These are phyloP conservation scores for Fissipunctia ypsillon DNA, from an alignment of 2,888 invertebrate species.

Conservation along the genomic window DNA sequence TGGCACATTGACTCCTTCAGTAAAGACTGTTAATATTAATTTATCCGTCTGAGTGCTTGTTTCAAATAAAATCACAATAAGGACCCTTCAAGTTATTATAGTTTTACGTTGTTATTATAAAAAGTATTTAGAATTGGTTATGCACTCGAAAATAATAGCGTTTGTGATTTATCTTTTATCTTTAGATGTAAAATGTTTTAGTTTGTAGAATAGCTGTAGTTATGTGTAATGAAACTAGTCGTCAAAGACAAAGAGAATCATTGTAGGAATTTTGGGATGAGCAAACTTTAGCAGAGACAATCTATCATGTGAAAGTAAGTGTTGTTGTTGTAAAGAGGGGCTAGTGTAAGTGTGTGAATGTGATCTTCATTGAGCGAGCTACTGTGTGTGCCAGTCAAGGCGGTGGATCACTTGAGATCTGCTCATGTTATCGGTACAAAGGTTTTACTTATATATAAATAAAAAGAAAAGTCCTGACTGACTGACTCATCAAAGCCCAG, in stretches of 20 bases:
- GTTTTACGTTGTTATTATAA: constrained; percentile 17
- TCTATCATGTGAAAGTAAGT: no score
- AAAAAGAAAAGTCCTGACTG: no score
- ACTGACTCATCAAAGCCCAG: no score
- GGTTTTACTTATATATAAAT: no score
- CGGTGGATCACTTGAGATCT: not conserved
- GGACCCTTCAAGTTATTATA: constrained; percentile 4
- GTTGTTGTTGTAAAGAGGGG: no score
- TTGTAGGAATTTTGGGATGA: no score
- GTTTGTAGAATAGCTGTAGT: not conserved
- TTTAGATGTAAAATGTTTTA: constrained; percentile 1
- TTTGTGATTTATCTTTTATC: not conserved
- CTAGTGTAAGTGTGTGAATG: not conserved
- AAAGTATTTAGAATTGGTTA: constrained; percentile 3
- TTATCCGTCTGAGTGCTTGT: constrained; percentile 35
- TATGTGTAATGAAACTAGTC: not conserved
- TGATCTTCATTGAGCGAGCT: not conserved
- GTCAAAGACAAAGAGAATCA: not conserved
- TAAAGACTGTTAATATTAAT: constrained; percentile 21
- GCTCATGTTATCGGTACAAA: not conserved
- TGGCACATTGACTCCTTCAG: not conserved
- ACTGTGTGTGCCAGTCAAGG: not conserved
- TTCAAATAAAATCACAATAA: constrained; percentile 16
- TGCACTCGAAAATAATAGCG: constrained; percentile 19
- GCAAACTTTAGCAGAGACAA: no score